A percentile compares a stretch with the other conserved stretches of the same genome.
phyloP scores from a whole-genome alignment of 2,888 invertebrate genomes.

The Tetranychus truncatus region DNA sequence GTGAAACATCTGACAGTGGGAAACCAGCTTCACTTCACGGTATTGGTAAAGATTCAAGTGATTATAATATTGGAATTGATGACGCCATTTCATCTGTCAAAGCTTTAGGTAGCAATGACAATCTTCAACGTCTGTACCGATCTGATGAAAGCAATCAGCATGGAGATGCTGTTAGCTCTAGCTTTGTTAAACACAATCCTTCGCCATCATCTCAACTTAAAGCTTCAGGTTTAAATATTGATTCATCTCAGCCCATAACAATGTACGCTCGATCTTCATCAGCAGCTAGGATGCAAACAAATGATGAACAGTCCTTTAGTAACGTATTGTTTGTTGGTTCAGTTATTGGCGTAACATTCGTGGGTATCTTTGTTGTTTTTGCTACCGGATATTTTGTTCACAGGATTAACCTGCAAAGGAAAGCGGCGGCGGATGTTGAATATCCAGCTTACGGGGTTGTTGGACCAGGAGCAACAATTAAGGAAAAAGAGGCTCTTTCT shows the following conservation, averaged over 20 bases:
- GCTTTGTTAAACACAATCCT: not conserved
- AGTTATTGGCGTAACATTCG: constrained; percentile 42
- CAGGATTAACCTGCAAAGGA: constrained; percentile 63
- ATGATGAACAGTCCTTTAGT: not conserved
- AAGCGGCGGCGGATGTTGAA: constrained; percentile 78
- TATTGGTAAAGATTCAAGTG: not conserved
- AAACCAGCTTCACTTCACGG: not conserved
- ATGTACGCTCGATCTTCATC: not conserved
- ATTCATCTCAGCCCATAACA: not conserved
- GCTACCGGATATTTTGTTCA: constrained; percentile 44
- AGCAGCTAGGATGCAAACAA: not conserved
- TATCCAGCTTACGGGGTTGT: constrained; percentile 93
- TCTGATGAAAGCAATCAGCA: not conserved
- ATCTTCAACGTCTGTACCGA: not conserved
- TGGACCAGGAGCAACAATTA: constrained; percentile 43
- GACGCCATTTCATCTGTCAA: not conserved
- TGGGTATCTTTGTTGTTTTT: constrained; percentile 40
- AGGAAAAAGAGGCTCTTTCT: not conserved
- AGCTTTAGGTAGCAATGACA: not conserved
- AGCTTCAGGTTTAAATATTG: not conserved
- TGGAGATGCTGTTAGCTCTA: not conserved
- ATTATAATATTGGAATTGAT: not conserved
- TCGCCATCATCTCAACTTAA: not conserved
- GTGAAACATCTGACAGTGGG: not conserved
- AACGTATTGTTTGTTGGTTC: constrained; percentile 27